Percentiles rank a stretch among this genome's conserved stretches.
These are phyloP conservation scores for Heterotilapia buettikoferi DNA, from an alignment of 2,113 vertebrate species.

Conservation along the genomic window DNA sequence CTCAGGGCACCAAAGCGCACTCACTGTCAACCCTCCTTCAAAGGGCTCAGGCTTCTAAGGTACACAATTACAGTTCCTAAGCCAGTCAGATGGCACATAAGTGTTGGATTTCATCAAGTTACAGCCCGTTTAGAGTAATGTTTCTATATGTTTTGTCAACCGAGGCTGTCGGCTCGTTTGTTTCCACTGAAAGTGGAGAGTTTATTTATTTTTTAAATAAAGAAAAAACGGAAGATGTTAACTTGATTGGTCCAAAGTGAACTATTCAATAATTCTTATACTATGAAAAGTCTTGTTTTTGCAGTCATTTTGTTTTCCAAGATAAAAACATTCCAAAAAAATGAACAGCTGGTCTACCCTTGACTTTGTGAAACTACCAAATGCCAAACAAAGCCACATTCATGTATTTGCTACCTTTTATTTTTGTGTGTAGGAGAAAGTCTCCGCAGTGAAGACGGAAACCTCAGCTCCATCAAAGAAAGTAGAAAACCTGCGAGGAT, in stretches of 20 bases:
- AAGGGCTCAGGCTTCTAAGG: slow-evolving; percentile 95
- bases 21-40: slow-evolving; percentile 92
- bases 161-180: background rate
- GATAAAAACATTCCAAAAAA: background rate
- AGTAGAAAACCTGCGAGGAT: slow-evolving; percentile 89
- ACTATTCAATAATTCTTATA: background rate
- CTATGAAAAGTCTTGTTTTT: background rate
- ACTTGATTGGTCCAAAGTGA: background rate
- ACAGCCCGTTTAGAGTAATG: background rate
- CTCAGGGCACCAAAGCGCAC: slow-evolving; percentile 85
- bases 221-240: background rate
- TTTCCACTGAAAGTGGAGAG: background rate
- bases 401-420: background rate
- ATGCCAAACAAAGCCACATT: background rate
- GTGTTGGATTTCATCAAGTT: background rate
- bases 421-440: slow-evolving; percentile 78
- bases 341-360: background rate
- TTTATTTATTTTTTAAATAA: background rate
- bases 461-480: slow-evolving; percentile 81
- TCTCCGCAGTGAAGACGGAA: slow-evolving; percentile 84
- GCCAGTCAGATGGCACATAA: background rate
- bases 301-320: background rate
- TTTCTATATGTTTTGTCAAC: background rate
- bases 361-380: background rate
- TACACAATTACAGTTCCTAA: slow-evolving; percentile 42